Conservation (phyloP, 2,113 vertebrate species). For the Lichenostomus cassidix region DNA sequence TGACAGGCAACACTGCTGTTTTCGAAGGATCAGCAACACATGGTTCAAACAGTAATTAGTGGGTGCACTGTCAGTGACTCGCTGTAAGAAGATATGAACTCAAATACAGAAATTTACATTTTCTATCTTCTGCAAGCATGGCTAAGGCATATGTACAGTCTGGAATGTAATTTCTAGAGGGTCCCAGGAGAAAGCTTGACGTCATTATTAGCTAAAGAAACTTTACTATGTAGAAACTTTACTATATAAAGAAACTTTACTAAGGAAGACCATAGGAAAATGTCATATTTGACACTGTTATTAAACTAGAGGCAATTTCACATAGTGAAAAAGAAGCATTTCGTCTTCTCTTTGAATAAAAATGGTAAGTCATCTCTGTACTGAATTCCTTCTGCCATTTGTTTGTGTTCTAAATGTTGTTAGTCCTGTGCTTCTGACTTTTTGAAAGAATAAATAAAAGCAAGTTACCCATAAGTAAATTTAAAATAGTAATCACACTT, state of each 20-base stretch:
- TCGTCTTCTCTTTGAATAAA: slow-evolving; percentile 34
- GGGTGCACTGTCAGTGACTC: slow-evolving; percentile 34
- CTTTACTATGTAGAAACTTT: too few relatives aligned
- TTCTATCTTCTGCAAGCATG: slow-evolving; percentile 28
- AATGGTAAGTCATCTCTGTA: not conserved
- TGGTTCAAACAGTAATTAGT: slow-evolving; percentile 64
- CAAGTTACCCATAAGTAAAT: not conserved
- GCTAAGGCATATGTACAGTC: slow-evolving; percentile 22
- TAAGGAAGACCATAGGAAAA: not conserved
- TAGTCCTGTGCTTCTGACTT: not conserved
- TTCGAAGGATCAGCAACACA: slow-evolving; percentile 35
- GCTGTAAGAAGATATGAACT: slow-evolving; percentile 35
- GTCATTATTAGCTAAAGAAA: slow-evolving; percentile 45
- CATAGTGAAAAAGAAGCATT: slow-evolving; percentile 1
- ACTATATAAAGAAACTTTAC: slow-evolving; percentile 46
- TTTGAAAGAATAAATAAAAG: not conserved
- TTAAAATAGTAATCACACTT: not conserved
- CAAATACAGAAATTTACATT: slow-evolving; percentile 62
- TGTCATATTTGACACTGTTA: slow-evolving; percentile 45
- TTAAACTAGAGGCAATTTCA: slow-evolving; percentile 56
- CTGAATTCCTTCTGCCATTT: slow-evolving; percentile 18
- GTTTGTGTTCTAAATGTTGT: slow-evolving; percentile 19
- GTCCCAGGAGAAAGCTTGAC: slow-evolving; percentile 38
- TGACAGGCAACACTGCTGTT: slow-evolving; percentile 3
- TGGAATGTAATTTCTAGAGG: slow-evolving; percentile 11